phyloP scores from a whole-genome alignment of 2,797 vertebrate species.

The Brachyrhaphis roseni region DNA sequence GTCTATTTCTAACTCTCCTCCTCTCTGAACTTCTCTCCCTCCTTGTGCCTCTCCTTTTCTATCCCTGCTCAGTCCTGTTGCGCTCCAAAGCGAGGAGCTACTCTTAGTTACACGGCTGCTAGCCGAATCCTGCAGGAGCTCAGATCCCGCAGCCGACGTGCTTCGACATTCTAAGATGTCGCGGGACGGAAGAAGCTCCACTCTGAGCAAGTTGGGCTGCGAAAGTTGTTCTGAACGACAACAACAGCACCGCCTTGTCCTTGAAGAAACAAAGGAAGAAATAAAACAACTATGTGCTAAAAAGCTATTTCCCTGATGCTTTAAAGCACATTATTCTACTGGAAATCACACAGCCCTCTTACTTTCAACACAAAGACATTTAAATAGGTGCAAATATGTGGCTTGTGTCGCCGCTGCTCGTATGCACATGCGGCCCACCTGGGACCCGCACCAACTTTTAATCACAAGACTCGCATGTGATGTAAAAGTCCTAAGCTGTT shows the following conservation, averaged over 20 bases:
- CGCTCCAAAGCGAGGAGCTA: constrained; percentile 58
- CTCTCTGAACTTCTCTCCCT: constrained; percentile 14
- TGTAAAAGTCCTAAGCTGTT: constrained; percentile 39
- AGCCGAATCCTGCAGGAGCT: constrained; percentile 58
- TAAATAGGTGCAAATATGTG: constrained; percentile 37
- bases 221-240: constrained; percentile 27
- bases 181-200: constrained; percentile 25
- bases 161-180: constrained; percentile 43
- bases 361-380: constrained; percentile 19
- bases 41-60: constrained; percentile 41
- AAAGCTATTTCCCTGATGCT: constrained; percentile 32
- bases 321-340: constrained; percentile 3
- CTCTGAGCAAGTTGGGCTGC: constrained; percentile 41
- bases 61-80: constrained; percentile 71
- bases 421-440: constrained; percentile 18
- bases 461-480: constrained; percentile 56
- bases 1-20: constrained; percentile 10
- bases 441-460: constrained; percentile 53
- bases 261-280: constrained; percentile 13
- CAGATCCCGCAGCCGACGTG: constrained; percentile 52
- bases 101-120: constrained; percentile 56
- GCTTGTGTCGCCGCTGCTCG: neutral
- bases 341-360: constrained; percentile 24
- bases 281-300: constrained; percentile 13
- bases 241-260: neutral